These are phyloP conservation scores for Drosophila serrata DNA, from an alignment of 1,140 invertebrate genomes.

Conservation along the genomic window DNA sequence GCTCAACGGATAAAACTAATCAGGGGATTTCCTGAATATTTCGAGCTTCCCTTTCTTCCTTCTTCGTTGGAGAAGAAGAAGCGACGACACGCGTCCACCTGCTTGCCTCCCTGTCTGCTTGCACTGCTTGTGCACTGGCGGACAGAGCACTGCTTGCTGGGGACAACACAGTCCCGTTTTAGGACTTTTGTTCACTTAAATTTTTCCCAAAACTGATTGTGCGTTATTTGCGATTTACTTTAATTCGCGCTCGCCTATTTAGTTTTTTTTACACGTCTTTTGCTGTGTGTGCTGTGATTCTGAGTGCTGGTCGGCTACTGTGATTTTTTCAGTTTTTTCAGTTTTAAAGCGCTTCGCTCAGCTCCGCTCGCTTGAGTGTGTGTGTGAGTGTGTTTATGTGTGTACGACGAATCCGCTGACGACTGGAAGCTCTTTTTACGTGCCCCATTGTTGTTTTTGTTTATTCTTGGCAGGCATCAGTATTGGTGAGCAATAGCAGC, in stretches of 20 bases:
- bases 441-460: conserved; percentile 33
- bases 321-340: conserved; percentile 54
- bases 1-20: conserved; percentile 15
- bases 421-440: conserved; percentile 50
- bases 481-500: conserved; percentile 15
- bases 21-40: conserved; percentile 12
- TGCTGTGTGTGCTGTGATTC: conserved; percentile 29
- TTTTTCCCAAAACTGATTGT: conserved; percentile 11
- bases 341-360: conserved; percentile 49
- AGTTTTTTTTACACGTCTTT: conserved; percentile 15
- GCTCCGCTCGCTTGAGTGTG: conserved; percentile 19
- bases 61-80: not conserved
- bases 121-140: conserved; percentile 18
- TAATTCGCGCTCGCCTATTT: conserved; percentile 42
- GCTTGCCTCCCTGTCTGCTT: conserved; percentile 6
- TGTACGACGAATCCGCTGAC: conserved; percentile 54
- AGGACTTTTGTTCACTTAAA: conserved; percentile 5
- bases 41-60: conserved; percentile 6
- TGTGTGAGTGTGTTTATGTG: conserved; percentile 22
- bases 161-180: conserved; percentile 7
- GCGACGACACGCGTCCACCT: conserved; percentile 10
- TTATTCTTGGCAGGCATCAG: conserved; percentile 14
- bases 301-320: conserved; percentile 49
- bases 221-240: conserved; percentile 58
- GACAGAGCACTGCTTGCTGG: conserved; percentile 26